A percentile compares a stretch with the other conserved stretches of the same genome.
Conservation (phyloP, 2,113 vertebrate species). For the Glareola pratincola region DNA sequence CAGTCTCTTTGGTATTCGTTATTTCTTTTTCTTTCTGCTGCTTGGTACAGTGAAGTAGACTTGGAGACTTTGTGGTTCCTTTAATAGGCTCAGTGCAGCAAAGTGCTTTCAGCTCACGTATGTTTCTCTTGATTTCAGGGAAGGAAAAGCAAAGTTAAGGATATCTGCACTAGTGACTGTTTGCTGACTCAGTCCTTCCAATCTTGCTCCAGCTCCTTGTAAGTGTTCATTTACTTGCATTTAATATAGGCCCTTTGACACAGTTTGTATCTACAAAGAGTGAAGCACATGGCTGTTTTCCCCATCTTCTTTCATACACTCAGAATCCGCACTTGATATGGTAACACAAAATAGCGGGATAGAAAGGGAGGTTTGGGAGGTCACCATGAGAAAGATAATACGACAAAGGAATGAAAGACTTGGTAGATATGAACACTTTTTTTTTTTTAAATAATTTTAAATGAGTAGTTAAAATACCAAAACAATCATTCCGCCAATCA, state of each 20-base stretch:
- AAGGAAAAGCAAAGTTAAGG: not conserved
- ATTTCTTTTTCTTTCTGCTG: not conserved
- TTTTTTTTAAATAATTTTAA: not conserved
- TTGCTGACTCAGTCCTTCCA: not conserved
- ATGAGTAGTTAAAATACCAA: not conserved
- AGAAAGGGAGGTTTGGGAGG: not conserved
- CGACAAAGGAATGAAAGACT: not conserved
- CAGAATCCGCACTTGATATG: not conserved
- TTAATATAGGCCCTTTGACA: not conserved
- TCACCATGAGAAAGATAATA: not conserved
- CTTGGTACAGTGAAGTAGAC: not conserved
- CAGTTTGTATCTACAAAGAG: not conserved
- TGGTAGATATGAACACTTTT: not conserved
- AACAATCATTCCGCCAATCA: not conserved
- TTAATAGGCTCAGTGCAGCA: not conserved
- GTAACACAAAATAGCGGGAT: not conserved
- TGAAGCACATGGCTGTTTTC: not conserved
- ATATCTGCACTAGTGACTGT: not conserved
- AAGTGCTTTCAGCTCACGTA: not conserved
- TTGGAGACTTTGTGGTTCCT: not conserved
- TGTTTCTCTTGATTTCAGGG: not conserved
- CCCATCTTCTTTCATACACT: not conserved
- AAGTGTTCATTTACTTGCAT: not conserved
- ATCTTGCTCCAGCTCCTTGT: not conserved
- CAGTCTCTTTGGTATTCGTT: not conserved